Conservation (phyloP, 35 echinoderm and acorn worm species). For the Lytechinus variegatus region DNA sequence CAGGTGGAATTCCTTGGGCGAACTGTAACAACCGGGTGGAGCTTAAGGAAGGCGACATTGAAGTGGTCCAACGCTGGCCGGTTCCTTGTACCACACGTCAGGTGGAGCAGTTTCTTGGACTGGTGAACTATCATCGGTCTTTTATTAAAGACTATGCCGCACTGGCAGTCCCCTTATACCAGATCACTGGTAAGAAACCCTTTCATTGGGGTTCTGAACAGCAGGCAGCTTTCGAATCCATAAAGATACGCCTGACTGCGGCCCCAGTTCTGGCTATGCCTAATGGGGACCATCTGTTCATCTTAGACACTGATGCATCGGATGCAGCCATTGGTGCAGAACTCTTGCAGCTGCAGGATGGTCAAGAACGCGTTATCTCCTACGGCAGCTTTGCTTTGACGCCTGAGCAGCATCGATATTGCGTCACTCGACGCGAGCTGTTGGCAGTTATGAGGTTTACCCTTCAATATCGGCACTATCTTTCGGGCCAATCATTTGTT, state of each 20-base stretch:
- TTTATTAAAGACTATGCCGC: slow-evolving; percentile 61
- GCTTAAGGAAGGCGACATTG: slow-evolving; percentile 23
- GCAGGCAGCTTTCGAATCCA: slow-evolving; percentile 45
- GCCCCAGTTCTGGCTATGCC: slow-evolving; percentile 59
- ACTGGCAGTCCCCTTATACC: slow-evolving; percentile 53
- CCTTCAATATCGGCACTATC: slow-evolving; percentile 62
- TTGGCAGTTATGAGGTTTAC: slow-evolving; percentile 55
- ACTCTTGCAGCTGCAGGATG: slow-evolving; percentile 37
- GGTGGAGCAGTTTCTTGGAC: slow-evolving; percentile 61
- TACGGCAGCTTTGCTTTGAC: slow-evolving; percentile 57
- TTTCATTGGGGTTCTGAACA: slow-evolving; percentile 54
- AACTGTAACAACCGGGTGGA: neutral
- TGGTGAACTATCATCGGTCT: slow-evolving; percentile 63
- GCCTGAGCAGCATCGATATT: slow-evolving; percentile 44
- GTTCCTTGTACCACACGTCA: slow-evolving; percentile 27
- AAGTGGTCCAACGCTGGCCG: slow-evolving; percentile 52
- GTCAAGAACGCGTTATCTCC: slow-evolving; percentile 45
- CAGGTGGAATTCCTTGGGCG: slow-evolving; percentile 46
- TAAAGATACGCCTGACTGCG: neutral
- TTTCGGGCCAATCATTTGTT: slow-evolving; percentile 40
- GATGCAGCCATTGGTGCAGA: slow-evolving; percentile 40
- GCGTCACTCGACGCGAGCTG: slow-evolving; percentile 60
- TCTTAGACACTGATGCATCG: too few species aligned
- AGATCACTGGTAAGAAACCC: slow-evolving; percentile 46
- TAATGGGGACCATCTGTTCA: slow-evolving; percentile 36